Conservation (phyloP, 2,888 invertebrate species). For the Apodemia zela region DNA sequence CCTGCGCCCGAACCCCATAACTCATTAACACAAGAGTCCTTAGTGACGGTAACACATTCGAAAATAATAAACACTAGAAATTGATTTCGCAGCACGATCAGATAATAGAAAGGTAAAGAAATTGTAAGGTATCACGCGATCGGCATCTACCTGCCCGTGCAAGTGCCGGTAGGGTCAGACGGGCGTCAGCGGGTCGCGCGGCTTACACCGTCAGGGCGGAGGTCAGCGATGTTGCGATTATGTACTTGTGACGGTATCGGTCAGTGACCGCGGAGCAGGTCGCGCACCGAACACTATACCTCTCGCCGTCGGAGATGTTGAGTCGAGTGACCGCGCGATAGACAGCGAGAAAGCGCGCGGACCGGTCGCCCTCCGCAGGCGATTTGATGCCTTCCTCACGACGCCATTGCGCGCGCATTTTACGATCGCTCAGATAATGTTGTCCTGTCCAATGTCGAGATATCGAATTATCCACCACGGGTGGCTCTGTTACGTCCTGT, state of each 20-base stretch:
- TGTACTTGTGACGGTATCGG: conserved; percentile 49
- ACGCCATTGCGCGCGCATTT: conserved; percentile 74
- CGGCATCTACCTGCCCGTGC: conserved; percentile 48
- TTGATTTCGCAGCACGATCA: conserved; percentile 3
- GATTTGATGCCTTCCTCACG: conserved; percentile 75
- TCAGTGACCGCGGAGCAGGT: conserved; percentile 61
- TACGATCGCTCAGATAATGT: conserved; percentile 61
- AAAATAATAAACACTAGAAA: neutral
- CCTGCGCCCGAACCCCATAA: conserved; percentile 27
- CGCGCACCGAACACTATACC: conserved; percentile 47
- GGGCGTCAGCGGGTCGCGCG: conserved; percentile 35
- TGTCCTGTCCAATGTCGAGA: conserved; percentile 71
- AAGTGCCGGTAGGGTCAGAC: conserved; percentile 27
- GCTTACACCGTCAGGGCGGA: conserved; percentile 36
- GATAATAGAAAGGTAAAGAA: conserved; percentile 28
- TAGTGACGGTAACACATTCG: neutral
- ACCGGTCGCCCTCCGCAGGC: conserved; percentile 72
- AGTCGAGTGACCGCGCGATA: conserved; percentile 47
- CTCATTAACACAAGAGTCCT: conserved; percentile 3
- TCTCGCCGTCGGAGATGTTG: conserved; percentile 59
- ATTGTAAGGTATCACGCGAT: conserved; percentile 58
- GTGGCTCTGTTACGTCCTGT: neutral
- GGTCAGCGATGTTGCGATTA: conserved; percentile 31
- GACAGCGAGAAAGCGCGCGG: conserved; percentile 63
- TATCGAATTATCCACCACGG: conserved; percentile 69